These are phyloP conservation scores for Lottia scabra DNA, from an alignment of 2,888 invertebrate genomes.

Conservation along the genomic window DNA sequence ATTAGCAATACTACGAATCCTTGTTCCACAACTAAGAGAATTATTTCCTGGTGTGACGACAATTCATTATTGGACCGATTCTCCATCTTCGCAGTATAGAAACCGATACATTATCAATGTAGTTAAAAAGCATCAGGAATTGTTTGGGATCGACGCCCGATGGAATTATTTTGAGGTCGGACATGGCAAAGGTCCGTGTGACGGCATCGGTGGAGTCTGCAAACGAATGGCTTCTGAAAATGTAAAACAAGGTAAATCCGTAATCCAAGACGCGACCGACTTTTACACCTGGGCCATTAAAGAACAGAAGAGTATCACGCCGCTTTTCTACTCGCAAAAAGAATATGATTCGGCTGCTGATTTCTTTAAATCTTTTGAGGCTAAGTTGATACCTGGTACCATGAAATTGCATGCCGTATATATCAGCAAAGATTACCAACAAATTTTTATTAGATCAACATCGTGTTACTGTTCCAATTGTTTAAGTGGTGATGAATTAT, in stretches of 20 bases:
- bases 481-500: not conserved
- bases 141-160: slow-evolving; percentile 19
- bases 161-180: slow-evolving; percentile 34
- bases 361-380: not conserved
- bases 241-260: slow-evolving; percentile 25
- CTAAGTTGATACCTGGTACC: slow-evolving; percentile 3
- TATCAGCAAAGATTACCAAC: not conserved
- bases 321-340: not conserved
- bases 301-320: not conserved
- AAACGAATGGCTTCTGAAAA: slow-evolving; percentile 29
- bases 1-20: slow-evolving; percentile 17
- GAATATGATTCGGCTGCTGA: not conserved
- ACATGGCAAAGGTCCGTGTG: slow-evolving; percentile 34
- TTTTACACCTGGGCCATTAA: slow-evolving; percentile 20
- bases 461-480: not conserved
- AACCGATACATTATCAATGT: slow-evolving; percentile 30
- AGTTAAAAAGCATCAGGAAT: slow-evolving; percentile 14
- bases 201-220: slow-evolving; percentile 27
- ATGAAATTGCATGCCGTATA: slow-evolving; percentile 10
- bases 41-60: too few relatives aligned
- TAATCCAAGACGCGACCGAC: slow-evolving; percentile 15
- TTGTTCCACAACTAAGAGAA: slow-evolving; percentile 18
- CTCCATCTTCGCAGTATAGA: slow-evolving; percentile 34
- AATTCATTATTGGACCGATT: slow-evolving; percentile 39
- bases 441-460: not conserved